phyloP scores from a whole-genome alignment of 53 echinoderm and acorn worm genomes.

The Zoroaster sp. region DNA sequence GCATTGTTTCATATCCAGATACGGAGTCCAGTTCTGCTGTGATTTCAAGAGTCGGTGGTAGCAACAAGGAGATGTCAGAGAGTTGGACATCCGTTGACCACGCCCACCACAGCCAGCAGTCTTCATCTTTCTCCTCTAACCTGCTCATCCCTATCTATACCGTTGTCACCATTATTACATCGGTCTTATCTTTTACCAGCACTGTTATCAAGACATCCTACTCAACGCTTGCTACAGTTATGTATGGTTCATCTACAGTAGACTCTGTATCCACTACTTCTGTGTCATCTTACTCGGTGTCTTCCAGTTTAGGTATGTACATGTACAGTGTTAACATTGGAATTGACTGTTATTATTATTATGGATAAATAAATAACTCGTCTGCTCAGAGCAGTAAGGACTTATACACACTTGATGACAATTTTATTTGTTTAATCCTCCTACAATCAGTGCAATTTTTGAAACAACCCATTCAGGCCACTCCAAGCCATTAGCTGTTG shows the following conservation, averaged over 20 bases:
- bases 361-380: too few species aligned
- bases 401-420: too few species aligned
- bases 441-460: too few species aligned
- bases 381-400: too few species aligned
- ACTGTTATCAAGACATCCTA: conserved; percentile 43
- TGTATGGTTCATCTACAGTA: conserved; percentile 8
- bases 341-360: too few species aligned
- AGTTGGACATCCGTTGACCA: conserved; percentile 30
- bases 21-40: conserved; percentile 47
- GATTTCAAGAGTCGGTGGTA: background rate
- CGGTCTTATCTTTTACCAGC: conserved; percentile 44
- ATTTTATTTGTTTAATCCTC: too few species aligned
- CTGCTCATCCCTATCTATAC: conserved; percentile 2
- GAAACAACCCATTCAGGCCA: too few species aligned
- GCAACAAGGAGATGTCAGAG: background rate
- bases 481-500: too few species aligned
- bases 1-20: conserved; percentile 1
- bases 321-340: too few species aligned
- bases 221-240: background rate
- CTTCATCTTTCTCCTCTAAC: conserved; percentile 41
- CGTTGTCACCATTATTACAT: conserved; percentile 32
- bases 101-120: conserved; percentile 50
- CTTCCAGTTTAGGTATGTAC: conserved; percentile 13
- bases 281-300: background rate
- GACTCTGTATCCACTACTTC: background rate